A percentile compares a stretch with the other conserved stretches of the same genome.
Conservation (phyloP, 1,140 invertebrate species). For the Ganaspis sp. region DNA sequence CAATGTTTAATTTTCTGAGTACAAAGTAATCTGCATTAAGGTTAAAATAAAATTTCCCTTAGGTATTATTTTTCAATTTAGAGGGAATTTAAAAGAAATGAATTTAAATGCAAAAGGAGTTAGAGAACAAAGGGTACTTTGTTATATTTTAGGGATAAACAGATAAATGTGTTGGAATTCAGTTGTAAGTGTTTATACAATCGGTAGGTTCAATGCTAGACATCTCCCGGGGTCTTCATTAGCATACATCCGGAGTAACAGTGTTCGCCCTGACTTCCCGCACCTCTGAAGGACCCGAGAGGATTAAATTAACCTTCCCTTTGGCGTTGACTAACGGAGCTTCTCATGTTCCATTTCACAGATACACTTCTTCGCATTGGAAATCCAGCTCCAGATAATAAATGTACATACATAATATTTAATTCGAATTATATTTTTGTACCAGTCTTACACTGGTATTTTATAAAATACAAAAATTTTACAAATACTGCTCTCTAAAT, state of each 20-base stretch:
- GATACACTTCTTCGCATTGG: not conserved
- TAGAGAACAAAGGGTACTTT: not conserved
- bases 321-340: constrained; percentile 42
- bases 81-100: too few relatives aligned
- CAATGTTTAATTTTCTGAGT: too few relatives aligned
- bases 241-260: constrained; percentile 66
- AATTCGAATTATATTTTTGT: not conserved
- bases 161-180: not conserved
- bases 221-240: constrained; percentile 67
- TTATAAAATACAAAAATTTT: not conserved
- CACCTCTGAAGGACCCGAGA: constrained; percentile 45
- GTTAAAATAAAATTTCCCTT: too few relatives aligned
- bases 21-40: too few relatives aligned
- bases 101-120: too few relatives aligned
- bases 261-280: constrained; percentile 62
- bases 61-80: too few relatives aligned
- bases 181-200: constrained; percentile 23
- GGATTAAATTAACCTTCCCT: constrained; percentile 61
- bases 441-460: not conserved
- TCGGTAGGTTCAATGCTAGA: constrained; percentile 61
- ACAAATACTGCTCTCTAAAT: too few relatives aligned
- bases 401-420: not conserved
- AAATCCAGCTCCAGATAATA: not conserved
- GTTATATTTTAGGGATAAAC: not conserved
- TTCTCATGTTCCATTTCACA: constrained; percentile 31